These are phyloP conservation scores for Drosophila peninsularis DNA, from an alignment of 2,888 invertebrate genomes.

Conservation along the genomic window DNA sequence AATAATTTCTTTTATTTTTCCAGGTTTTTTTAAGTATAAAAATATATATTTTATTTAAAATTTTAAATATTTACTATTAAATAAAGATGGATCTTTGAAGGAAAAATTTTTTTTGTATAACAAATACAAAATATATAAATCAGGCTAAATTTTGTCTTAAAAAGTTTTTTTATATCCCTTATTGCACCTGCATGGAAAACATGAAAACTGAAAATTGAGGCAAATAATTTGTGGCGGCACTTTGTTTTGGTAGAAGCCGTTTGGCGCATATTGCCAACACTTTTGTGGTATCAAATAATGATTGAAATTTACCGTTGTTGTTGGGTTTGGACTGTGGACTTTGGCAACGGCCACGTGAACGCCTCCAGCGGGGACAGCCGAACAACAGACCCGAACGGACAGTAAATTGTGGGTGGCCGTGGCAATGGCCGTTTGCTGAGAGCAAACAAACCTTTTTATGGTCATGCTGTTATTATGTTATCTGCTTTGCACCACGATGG, in stretches of 20 bases:
- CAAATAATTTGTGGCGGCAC: not conserved
- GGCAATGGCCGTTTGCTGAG: conserved; percentile 36
- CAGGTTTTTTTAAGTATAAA: no score
- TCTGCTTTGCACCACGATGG: conserved; percentile 35
- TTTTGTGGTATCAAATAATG: conserved; percentile 29
- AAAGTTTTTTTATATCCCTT: no score
- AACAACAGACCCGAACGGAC: conserved; percentile 23
- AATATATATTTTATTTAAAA: no score
- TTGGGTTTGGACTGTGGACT: conserved; percentile 9
- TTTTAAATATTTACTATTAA: no score
- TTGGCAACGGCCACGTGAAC: conserved; percentile 25
- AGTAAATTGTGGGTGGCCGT: conserved; percentile 47
- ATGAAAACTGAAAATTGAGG: not conserved
- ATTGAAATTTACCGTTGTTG: conserved; percentile 39
- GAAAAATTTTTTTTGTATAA: no score
- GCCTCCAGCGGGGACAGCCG: conserved; percentile 22
- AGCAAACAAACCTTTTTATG: conserved; percentile 68
- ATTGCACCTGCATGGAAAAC: no score
- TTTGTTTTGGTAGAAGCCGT: not conserved
- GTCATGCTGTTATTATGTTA: conserved; percentile 58
- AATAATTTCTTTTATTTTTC: no score
- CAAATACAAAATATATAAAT: no score
- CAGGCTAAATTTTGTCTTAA: no score
- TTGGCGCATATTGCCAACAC: conserved; percentile 10
- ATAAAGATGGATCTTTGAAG: no score